Conservation (phyloP, 2,113 vertebrate genomes). For the Danionella cerebrum region DNA sequence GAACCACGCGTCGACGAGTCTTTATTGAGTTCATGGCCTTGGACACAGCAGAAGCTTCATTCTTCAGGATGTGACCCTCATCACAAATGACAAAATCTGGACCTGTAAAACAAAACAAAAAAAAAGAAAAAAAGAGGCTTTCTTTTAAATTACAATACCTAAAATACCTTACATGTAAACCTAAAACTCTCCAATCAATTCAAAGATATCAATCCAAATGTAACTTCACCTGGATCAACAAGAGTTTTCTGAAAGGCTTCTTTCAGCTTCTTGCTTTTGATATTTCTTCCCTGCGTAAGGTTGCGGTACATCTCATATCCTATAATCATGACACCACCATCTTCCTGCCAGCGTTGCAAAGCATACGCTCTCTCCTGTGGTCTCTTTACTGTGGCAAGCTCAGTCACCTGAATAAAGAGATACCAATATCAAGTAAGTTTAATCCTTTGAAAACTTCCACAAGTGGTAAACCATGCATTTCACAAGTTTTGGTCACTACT, state of each 20-base stretch:
- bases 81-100: conserved; percentile 95
- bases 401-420: conserved; percentile 69
- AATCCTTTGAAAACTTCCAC: too few species aligned
- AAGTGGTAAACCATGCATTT: too few species aligned
- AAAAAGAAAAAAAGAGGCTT: too few species aligned
- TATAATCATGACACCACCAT: conserved; percentile 91
- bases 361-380: conserved; percentile 86
- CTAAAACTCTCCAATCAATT: too few species aligned
- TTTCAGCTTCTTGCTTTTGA: conserved; percentile 96
- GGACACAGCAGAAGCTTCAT: conserved; percentile 92
- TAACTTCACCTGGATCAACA: conserved; percentile 84
- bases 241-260: conserved; percentile 91
- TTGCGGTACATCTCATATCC: conserved; percentile 99
- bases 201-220: too few species aligned
- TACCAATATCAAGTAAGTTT: too few species aligned
- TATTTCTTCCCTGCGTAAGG: conserved; percentile 90
- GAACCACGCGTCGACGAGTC: conserved; percentile 83
- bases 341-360: conserved; percentile 88
- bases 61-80: conserved; percentile 95
- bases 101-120: conserved; percentile 67
- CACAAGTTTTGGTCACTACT: too few species aligned
- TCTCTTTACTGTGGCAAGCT: conserved; percentile 91
- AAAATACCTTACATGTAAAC: too few species aligned
- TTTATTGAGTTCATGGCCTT: conserved; percentile 97
- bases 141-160: too few species aligned